Conservation (phyloP, 2,113 vertebrate species). For the Syngnathoides biaculeatus region DNA sequence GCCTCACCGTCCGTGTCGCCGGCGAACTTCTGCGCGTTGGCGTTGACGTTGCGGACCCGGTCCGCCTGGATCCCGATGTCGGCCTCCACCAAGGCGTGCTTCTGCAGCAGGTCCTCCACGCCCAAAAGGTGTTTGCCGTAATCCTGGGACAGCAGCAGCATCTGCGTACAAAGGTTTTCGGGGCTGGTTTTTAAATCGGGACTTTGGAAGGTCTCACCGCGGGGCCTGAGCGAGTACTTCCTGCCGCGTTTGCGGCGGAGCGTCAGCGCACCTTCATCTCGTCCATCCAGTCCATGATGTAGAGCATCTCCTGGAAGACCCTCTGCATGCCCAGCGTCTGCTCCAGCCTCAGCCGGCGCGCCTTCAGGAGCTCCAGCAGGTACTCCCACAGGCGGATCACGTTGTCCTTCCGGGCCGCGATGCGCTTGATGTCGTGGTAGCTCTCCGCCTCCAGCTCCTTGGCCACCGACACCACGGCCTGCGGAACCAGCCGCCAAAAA, state of each 20-base stretch:
- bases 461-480: constrained; percentile 89
- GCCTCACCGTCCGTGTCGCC: constrained; percentile 82
- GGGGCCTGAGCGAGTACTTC: too few relatives aligned
- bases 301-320: constrained; percentile 99
- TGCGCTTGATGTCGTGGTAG: constrained; percentile 97
- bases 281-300: constrained; percentile 99
- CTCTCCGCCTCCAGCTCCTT: constrained; percentile 91
- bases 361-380: constrained; percentile 91
- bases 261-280: constrained; percentile 90
- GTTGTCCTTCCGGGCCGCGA: constrained; percentile 92
- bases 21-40: constrained; percentile 92
- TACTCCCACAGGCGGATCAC: constrained; percentile 98
- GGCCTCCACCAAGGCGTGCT: constrained; percentile 93
- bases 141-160: constrained; percentile 94
- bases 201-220: too few relatives aligned
- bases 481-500: not conserved
- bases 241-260: too few relatives aligned
- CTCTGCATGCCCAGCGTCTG: constrained; percentile 93
- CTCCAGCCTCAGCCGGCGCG: constrained; percentile 85
- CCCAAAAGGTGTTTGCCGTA: constrained; percentile 96
- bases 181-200: too few relatives aligned
- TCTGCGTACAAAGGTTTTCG: constrained; percentile 65
- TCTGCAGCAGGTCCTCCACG: constrained; percentile 96
- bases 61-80: constrained; percentile 94
- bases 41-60: constrained; percentile 87